Conservation (phyloP, 1,140 invertebrate genomes). For the Pteromalus puparum region DNA sequence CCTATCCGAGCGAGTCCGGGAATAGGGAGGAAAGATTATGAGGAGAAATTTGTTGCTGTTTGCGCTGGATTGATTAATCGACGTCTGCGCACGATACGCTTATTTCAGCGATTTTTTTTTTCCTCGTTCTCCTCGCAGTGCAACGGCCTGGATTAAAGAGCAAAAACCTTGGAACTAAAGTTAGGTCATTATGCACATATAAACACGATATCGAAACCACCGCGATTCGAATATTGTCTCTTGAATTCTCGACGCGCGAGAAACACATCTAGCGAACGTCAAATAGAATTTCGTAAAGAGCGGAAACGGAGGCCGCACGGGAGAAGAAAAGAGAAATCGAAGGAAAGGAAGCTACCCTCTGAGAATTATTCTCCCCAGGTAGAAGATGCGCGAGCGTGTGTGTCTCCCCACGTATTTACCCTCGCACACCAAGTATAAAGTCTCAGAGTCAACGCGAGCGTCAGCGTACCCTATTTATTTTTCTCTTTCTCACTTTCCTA, state of each 20-base stretch:
- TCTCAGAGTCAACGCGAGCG: neutral
- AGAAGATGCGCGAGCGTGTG: neutral
- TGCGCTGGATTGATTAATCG: neutral
- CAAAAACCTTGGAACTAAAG: too few relatives aligned
- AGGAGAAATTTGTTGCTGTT: neutral
- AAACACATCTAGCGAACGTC: constrained; percentile 1
- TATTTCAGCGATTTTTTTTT: too few relatives aligned
- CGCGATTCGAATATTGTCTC: too few relatives aligned
- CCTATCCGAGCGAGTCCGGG: neutral
- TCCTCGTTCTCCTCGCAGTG: too few relatives aligned
- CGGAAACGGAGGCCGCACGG: neutral
- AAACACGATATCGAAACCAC: too few relatives aligned
- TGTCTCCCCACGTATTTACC: neutral
- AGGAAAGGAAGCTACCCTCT: constrained; percentile 21
- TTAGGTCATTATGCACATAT: too few relatives aligned
- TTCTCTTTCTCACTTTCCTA: constrained; percentile 3
- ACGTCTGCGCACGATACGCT: too few relatives aligned
- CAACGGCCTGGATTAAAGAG: too few relatives aligned
- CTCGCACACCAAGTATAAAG: neutral
- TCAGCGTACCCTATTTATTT: neutral
- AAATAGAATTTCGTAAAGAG: constrained; percentile 28
- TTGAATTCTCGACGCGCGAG: constrained; percentile 11
- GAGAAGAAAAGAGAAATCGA: constrained; percentile 17
- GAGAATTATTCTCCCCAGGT: constrained; percentile 40
- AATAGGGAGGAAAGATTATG: neutral